Conservation (phyloP, 2,888 invertebrate species). For the Scaptomyza reducta region DNA sequence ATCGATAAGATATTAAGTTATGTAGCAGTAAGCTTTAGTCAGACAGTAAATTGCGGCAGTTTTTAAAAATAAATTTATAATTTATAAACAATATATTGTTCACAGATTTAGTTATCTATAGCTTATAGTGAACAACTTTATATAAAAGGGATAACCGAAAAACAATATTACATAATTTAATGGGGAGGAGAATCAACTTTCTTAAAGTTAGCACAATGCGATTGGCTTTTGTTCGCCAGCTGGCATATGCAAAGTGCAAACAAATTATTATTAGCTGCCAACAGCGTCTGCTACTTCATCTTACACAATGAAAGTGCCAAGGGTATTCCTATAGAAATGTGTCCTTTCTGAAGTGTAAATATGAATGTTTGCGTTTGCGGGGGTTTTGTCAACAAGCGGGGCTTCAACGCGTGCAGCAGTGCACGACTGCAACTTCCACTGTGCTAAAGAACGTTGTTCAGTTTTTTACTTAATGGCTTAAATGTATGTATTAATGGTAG, state of each 20-base stretch:
- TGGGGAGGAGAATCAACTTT: neutral
- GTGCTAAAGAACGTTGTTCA: conserved; percentile 25
- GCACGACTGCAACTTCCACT: conserved; percentile 44
- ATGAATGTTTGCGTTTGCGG: conserved; percentile 13
- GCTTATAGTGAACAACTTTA: neutral
- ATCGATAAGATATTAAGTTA: conserved; percentile 22
- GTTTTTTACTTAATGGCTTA: conserved; percentile 15
- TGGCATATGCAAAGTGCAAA: conserved; percentile 77
- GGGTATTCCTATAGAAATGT: conserved; percentile 72
- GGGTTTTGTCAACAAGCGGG: conserved; percentile 47
- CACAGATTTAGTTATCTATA: neutral
- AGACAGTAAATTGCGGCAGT: neutral
- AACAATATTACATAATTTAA: neutral
- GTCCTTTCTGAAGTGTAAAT: conserved; percentile 27
- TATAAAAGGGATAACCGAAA: neutral
- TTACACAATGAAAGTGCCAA: conserved; percentile 66
- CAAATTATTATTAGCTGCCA: conserved; percentile 78
- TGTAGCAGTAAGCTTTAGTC: conserved; percentile 13
- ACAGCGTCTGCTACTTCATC: conserved; percentile 71
- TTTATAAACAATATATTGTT: neutral
- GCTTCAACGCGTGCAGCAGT: conserved; percentile 57
- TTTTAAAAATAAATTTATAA: conserved; percentile 8
- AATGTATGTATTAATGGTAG: conserved; percentile 17
- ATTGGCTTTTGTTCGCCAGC: conserved; percentile 49
- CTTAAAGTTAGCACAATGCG: conserved; percentile 22